Base-by-base conservation (phyloP, 1,140 invertebrate genomes). In the Pogonognathellus flavescens region DNA sequence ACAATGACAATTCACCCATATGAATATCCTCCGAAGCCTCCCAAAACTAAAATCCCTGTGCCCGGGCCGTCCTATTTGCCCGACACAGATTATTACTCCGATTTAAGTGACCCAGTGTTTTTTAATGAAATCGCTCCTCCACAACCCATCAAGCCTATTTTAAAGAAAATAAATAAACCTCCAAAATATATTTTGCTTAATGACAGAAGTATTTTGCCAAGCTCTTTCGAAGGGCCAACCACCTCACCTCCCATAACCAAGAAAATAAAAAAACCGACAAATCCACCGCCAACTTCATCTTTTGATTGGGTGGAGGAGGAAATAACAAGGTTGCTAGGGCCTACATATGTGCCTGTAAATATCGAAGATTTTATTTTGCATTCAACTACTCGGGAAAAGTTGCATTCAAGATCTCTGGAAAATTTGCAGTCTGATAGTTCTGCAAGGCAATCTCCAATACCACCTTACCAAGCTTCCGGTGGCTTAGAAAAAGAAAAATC, bases 21-120 rank as follows among this genome's bases (percentile, higher is more conserved):
- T 49, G 76, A 72, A 14, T 81, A 80, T 25, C n/a, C n/a, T n/a
- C n/a, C n/a, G n/a, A n/a, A n/a, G n/a, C 76, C 84, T 8, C 53
- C 70, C n/a, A 87, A 87, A 83, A 87, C 88, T 14, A 88, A 88
- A 82, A 88, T 88, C 72, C 88, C 88, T 1, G 84, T 88, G 20
- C 88, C 86, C 8, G 85, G 88, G 66, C 86, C 86, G 8, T 87
- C 85, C 6, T 88, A 86, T 55, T 81, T 88, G n/a, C 80, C 86
- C 14, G 20, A 83, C 20, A 16, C 22, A 16, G 86, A 84, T 7
- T 87, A 85, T 22, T 57, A 87, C 22, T 72, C 86, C 20, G 87
- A 88, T 50, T 55, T 88, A 13, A 84, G 87, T 85, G 88, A 88
- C 57, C 72, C 87, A 83, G 72, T 88, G 13, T 88, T 88, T 66